Conservation (phyloP, 2,113 vertebrate genomes). For the Potamarius usumacintae region DNA sequence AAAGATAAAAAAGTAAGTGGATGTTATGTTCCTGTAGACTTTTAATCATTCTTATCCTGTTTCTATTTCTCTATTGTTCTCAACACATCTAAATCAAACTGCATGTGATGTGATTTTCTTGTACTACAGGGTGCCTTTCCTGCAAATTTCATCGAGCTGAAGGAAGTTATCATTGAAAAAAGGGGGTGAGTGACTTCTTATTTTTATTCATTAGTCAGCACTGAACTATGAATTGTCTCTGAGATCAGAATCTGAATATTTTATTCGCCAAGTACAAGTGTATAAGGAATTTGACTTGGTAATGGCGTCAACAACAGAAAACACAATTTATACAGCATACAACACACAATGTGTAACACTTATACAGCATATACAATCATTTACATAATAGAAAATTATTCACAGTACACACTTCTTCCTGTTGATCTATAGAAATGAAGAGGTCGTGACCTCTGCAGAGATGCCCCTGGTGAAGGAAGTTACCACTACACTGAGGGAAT, state of each 20-base stretch:
- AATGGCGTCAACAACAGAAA: neutral
- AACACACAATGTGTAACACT: neutral
- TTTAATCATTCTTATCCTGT: neutral
- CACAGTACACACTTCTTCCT: neutral
- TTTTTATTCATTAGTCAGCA: slow-evolving; percentile 5
- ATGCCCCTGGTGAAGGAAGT: slow-evolving; percentile 96
- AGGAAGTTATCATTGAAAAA: slow-evolving; percentile 82
- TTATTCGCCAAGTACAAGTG: neutral
- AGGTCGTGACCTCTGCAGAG: slow-evolving; percentile 80
- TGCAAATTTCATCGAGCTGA: slow-evolving; percentile 85
- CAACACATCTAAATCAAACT: neutral
- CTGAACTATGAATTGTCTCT: neutral
- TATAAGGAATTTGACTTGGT: neutral
- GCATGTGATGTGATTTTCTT: neutral
- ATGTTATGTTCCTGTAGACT: neutral
- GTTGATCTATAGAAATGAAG: slow-evolving; percentile 72
- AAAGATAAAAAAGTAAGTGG: slow-evolving; percentile 83
- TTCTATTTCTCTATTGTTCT: neutral
- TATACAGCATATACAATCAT: neutral
- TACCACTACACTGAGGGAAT: slow-evolving; percentile 91
- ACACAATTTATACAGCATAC: neutral
- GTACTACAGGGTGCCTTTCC: slow-evolving; percentile 87
- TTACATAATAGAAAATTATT: neutral
- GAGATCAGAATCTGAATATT: neutral
- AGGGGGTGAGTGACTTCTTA: slow-evolving; percentile 75